Evolutionary conservation across 2,888 invertebrate genomes (phyloP), one percentile per base, ranked within the genome.

Genomic region (Lepidocyrtinus sp.): DNA sequence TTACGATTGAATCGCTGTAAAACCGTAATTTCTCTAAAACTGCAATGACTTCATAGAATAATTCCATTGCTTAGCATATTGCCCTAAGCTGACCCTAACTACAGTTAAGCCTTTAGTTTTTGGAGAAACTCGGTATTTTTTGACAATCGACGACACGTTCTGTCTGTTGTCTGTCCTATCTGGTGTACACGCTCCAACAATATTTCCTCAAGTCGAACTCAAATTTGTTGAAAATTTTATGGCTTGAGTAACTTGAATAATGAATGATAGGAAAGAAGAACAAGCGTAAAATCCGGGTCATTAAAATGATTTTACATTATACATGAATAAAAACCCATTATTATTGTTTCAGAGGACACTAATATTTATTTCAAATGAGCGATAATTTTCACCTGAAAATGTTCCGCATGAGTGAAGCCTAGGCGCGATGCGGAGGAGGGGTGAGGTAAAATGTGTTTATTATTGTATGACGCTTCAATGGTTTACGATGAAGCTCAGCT

Each of bases 231-330:
- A 64, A 64, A 64, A 27, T 67, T 67, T 67, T 21, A 67, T 67
- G 36, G 36, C 36, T 36, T 36, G 36, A 36, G 36, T 36, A 7
- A 5, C 36, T 12, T 36, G 36, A 36, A 36, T 36, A 36, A 36
- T 36, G 36, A 36, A 36, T 36, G 36, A 36, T 67, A 22, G 22
- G 19, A 27, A 17, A 17, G 46, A 3, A 65, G n/a, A 46, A 45
- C 22, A 46, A 22, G 67, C 46, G 67, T 67, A 65, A 67, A 21
- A 67, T 67, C 22, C 67, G 67, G 67, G 67, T 67, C 46, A 46
- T 67, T 67, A 67, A 67, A 67, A 67, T 46, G 22, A 64, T 64
- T 64, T 64, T 64, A 27, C 62, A 62, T n/a, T n/a, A n/a, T n/a
- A n/a, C 36, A 36, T 36, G 36, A 36, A 12, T n/a, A 36, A 36